These are phyloP conservation scores for Ophion slaviceki DNA, from an alignment of 2,888 invertebrate species.

Conservation along the genomic window DNA sequence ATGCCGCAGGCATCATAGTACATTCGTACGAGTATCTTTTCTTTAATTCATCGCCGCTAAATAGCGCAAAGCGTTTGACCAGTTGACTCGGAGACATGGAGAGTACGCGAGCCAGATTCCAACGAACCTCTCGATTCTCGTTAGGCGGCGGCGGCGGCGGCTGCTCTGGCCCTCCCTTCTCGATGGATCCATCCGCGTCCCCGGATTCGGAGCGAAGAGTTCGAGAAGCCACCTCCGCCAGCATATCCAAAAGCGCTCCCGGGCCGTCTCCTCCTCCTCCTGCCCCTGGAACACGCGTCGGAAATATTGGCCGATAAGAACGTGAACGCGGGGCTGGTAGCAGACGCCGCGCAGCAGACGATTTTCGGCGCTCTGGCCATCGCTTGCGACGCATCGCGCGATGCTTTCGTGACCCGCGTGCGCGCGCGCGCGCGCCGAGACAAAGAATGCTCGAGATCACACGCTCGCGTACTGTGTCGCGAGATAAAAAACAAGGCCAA, in stretches of 20 bases:
- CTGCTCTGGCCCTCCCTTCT: constrained; percentile 57
- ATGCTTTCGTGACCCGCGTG: background rate
- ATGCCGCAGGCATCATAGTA: constrained; percentile 84
- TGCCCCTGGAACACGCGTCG: background rate
- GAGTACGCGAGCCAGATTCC: constrained; percentile 76
- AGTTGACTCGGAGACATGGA: constrained; percentile 84
- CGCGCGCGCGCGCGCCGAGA: background rate
- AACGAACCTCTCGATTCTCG: constrained; percentile 69
- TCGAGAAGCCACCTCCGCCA: constrained; percentile 86
- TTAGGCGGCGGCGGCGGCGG: constrained; percentile 51
- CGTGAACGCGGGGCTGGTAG: constrained; percentile 70
- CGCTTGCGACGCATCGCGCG: background rate
- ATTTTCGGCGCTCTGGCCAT: constrained; percentile 73
- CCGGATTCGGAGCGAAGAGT: constrained; percentile 82
- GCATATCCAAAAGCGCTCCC: constrained; percentile 84
- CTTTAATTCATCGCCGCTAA: constrained; percentile 84
- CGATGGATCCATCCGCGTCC: constrained; percentile 66
- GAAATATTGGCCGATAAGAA: background rate
- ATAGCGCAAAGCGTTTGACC: constrained; percentile 84
- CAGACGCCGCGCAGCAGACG: constrained; percentile 84
- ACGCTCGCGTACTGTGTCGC: background rate
- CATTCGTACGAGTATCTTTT: constrained; percentile 85
- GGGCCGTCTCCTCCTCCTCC: constrained; percentile 75
- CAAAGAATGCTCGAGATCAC: background rate
- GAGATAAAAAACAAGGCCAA: constrained; percentile 1